Evolutionary conservation across 2,888 invertebrate genomes (phyloP).

Genomic region (Sinelater perroti): DNA sequence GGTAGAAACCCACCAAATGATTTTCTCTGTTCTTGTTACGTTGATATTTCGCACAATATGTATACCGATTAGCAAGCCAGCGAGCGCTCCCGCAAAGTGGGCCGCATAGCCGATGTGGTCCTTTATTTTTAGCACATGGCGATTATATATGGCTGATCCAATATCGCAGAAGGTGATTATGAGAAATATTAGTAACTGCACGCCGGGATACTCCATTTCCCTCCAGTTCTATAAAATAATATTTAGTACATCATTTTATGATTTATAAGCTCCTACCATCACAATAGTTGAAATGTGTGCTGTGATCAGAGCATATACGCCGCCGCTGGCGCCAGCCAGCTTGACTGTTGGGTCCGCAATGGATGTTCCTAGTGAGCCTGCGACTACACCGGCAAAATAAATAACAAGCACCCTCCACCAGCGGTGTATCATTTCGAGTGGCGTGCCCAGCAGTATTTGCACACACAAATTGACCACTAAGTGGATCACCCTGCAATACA

Average conservation of each 20-base stretch:
- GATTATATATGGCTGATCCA: conserved; percentile 89
- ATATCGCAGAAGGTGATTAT: conserved; percentile 84
- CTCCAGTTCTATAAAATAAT: conserved; percentile 81
- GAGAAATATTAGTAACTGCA: conserved; percentile 84
- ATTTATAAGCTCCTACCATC: conserved; percentile 67
- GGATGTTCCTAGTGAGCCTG: conserved; percentile 85
- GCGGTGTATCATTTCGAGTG: conserved; percentile 95
- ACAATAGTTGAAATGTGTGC: conserved; percentile 93
- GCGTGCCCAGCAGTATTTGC: conserved; percentile 91
- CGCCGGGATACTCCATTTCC: conserved; percentile 93
- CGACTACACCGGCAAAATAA: conserved; percentile 84
- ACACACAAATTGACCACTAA: conserved; percentile 89
- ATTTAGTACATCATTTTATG: background rate
- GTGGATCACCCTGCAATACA: conserved; percentile 76
- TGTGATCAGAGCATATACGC: conserved; percentile 92
- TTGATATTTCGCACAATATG: conserved; percentile 82
- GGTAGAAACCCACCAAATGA: conserved; percentile 84
- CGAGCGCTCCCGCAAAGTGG: conserved; percentile 90
- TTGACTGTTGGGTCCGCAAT: conserved; percentile 80
- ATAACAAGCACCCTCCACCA: conserved; percentile 91
- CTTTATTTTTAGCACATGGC: conserved; percentile 74
- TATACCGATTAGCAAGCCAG: conserved; percentile 77
- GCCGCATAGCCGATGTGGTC: conserved; percentile 93
- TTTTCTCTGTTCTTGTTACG: conserved; percentile 81
- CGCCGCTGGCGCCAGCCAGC: conserved; percentile 93